Conservation (phyloP, 2,888 invertebrate species). For the Lasius platythorax region DNA sequence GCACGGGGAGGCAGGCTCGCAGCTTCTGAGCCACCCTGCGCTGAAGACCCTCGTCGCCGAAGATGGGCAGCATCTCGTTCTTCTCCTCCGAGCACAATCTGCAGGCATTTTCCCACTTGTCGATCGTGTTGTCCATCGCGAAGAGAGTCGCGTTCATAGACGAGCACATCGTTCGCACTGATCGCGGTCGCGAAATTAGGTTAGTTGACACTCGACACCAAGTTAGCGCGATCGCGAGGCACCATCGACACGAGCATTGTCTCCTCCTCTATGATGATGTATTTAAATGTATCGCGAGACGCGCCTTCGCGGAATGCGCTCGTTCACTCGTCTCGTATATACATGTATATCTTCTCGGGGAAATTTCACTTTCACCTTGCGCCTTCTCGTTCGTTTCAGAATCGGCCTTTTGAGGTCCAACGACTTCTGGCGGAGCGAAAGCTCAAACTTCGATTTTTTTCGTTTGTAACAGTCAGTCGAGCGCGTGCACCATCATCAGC, state of each 20-base stretch:
- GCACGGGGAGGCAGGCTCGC: constrained; percentile 80
- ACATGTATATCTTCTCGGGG: constrained; percentile 39
- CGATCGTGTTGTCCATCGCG: constrained; percentile 66
- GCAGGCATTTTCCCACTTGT: constrained; percentile 79
- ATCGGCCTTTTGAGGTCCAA: constrained; percentile 63
- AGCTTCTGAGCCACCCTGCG: constrained; percentile 80
- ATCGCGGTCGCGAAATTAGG: constrained; percentile 59
- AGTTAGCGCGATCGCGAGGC: constrained; percentile 19
- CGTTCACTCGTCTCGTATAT: background rate
- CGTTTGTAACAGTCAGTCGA: constrained; percentile 60
- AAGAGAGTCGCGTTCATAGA: constrained; percentile 18
- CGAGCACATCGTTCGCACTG: background rate
- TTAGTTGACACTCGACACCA: constrained; percentile 59
- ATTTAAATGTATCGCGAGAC: background rate
- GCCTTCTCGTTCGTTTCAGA: constrained; percentile 49
- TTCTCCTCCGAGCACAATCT: constrained; percentile 80
- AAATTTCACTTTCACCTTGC: constrained; percentile 69
- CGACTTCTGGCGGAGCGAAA: constrained; percentile 47
- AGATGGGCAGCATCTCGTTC: constrained; percentile 81
- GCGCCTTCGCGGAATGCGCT: background rate
- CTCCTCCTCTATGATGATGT: background rate
- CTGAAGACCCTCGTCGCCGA: constrained; percentile 80
- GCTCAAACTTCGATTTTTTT: constrained; percentile 62
- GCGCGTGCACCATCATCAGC: constrained; percentile 63
- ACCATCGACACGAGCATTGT: constrained; percentile 11